Evolutionary conservation across 2,888 invertebrate genomes (phyloP).

Genomic region (Ophion obscuratus): DNA sequence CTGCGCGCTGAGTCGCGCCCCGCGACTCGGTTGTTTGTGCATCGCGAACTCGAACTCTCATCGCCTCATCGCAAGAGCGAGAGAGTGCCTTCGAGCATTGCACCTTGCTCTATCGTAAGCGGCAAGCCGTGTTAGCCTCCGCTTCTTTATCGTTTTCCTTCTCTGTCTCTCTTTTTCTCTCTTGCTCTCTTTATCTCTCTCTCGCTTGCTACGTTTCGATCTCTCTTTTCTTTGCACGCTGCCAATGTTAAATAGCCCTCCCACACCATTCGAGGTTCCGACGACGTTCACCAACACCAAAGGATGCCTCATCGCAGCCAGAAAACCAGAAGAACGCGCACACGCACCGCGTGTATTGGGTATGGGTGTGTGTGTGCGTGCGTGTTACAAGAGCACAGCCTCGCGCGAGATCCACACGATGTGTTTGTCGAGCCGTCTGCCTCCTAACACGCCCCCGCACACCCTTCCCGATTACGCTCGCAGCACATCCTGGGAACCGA

Average conservation of each 20-base stretch:
- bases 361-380: background rate
- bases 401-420: constrained; percentile 40
- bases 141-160: constrained; percentile 64
- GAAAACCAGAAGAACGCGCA: constrained; percentile 42
- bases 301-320: constrained; percentile 25
- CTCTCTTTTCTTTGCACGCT: constrained; percentile 38
- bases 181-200: too few species aligned
- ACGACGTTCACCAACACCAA: constrained; percentile 37
- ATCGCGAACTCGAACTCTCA: constrained; percentile 65
- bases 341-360: background rate
- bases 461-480: constrained; percentile 29
- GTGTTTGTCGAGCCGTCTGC: constrained; percentile 65
- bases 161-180: constrained; percentile 29
- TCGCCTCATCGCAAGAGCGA: constrained; percentile 52
- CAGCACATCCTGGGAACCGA: constrained; percentile 54
- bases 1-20: constrained; percentile 64
- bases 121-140: constrained; percentile 62
- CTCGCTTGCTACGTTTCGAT: constrained; percentile 31
- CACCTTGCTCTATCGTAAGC: constrained; percentile 82
- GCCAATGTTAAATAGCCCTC: constrained; percentile 45
- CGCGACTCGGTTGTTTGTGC: constrained; percentile 79
- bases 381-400: constrained; percentile 30
- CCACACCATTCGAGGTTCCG: constrained; percentile 18
- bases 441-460: constrained; percentile 53
- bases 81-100: constrained; percentile 77